Conservation (phyloP, 1,140 invertebrate genomes). For the Trialeurodes vaporariorum region DNA sequence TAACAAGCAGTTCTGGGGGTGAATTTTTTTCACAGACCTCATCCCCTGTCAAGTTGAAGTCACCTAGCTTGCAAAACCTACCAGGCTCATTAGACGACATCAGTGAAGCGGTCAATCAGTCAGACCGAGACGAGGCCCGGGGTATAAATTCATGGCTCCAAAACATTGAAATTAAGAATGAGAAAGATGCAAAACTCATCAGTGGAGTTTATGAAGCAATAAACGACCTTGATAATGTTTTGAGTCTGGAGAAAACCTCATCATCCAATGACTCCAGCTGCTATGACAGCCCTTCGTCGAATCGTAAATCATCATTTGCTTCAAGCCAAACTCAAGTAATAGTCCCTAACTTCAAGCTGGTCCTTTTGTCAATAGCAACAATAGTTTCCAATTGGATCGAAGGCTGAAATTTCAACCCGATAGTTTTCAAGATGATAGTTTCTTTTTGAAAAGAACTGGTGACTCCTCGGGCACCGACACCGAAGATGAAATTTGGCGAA, state of each 20-base stretch:
- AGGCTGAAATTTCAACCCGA: slow-evolving; percentile 7
- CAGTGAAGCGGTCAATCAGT: slow-evolving; percentile 1
- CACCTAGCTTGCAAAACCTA: slow-evolving; percentile 42
- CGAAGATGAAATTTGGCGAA: slow-evolving; percentile 53
- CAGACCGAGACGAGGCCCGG: slow-evolving; percentile 8
- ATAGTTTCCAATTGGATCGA: slow-evolving; percentile 3
- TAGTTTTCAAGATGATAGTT: slow-evolving; percentile 21
- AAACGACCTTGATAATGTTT: slow-evolving; percentile 47
- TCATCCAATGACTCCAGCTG: slow-evolving; percentile 38
- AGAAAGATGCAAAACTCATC: slow-evolving; percentile 40
- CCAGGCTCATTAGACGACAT: slow-evolving; percentile 29
- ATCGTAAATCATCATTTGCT: neutral
- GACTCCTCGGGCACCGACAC: slow-evolving; percentile 44
- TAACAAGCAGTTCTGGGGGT: slow-evolving; percentile 22
- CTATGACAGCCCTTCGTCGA: slow-evolving; percentile 37
- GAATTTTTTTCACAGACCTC: slow-evolving; percentile 20
- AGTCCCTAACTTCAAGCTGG: slow-evolving; percentile 18
- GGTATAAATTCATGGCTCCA: neutral
- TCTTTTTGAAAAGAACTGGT: slow-evolving; percentile 18
- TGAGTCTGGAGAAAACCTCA: slow-evolving; percentile 46
- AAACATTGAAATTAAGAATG: slow-evolving; percentile 36
- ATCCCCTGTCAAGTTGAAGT: slow-evolving; percentile 18
- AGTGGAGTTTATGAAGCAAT: slow-evolving; percentile 50
- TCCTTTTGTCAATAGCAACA: slow-evolving; percentile 12
- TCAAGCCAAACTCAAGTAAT: neutral